A percentile compares a stretch with the other conserved stretches of the same genome.
These are phyloP conservation scores for Trachemys scripta DNA, from an alignment of 2,113 vertebrate species.

Conservation along the genomic window DNA sequence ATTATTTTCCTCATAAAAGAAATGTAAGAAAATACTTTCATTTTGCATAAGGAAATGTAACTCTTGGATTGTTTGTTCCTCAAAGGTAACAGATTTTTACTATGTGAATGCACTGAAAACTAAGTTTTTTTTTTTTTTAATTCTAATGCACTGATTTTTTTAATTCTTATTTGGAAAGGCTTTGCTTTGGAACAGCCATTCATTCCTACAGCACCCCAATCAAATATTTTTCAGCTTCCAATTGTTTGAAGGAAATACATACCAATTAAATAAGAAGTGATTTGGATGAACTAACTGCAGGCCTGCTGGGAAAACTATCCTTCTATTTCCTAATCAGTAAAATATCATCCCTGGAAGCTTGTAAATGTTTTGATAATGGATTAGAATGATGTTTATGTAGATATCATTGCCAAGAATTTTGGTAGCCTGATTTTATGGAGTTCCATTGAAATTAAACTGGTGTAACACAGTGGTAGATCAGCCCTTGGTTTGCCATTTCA, in stretches of 20 bases:
- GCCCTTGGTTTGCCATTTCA: not conserved
- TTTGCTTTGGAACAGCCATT: conserved; percentile 11
- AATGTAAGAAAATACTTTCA: not conserved
- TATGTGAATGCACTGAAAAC: not conserved
- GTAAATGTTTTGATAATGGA: conserved; percentile 62
- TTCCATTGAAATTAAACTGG: not conserved
- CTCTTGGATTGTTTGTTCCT: not conserved
- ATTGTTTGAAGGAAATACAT: conserved; percentile 41
- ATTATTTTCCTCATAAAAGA: not conserved
- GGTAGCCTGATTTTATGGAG: not conserved
- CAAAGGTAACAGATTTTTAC: not conserved
- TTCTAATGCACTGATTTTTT: too few relatives aligned
- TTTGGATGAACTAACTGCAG: conserved; percentile 59
- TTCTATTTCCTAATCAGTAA: conserved; percentile 59
- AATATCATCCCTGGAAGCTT: conserved; percentile 53
- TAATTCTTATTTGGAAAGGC: not conserved
- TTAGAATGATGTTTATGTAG: conserved; percentile 11
- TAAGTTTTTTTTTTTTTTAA: too few relatives aligned
- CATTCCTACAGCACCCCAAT: conserved; percentile 47
- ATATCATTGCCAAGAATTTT: not conserved
- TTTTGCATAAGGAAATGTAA: not conserved
- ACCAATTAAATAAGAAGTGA: conserved; percentile 60
- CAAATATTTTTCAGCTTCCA: conserved; percentile 57
- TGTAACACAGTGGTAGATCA: not conserved
- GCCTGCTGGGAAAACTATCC: conserved; percentile 63